phyloP scores from a whole-genome alignment of 2,797 vertebrate genomes.

The Hydrocynus forskahlii region DNA sequence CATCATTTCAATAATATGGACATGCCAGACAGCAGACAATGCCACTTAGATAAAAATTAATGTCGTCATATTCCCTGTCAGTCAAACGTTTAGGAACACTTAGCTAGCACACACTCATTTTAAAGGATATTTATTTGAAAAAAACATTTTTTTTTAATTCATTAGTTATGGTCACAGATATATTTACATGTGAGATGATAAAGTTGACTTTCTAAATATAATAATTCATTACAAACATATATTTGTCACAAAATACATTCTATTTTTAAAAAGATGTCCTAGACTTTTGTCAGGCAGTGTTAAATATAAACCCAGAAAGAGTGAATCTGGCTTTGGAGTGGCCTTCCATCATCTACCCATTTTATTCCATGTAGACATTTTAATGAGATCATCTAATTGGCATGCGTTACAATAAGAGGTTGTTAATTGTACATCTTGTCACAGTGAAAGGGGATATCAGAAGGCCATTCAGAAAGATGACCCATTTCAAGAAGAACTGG shows the following conservation, averaged over 20 bases:
- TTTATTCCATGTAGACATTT: constrained; percentile 5
- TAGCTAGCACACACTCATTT: too few relatives aligned
- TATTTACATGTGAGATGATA: not conserved
- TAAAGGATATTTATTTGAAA: too few relatives aligned
- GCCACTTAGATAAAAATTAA: not conserved
- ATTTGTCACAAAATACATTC: too few relatives aligned
- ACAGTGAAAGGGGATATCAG: not conserved
- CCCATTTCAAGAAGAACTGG: constrained; percentile 19
- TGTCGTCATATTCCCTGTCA: not conserved
- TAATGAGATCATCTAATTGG: constrained; percentile 8
- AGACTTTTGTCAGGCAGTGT: not conserved
- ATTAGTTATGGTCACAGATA: too few relatives aligned
- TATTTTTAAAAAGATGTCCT: not conserved
- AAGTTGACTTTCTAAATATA: too few relatives aligned
- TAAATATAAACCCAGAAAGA: not conserved
- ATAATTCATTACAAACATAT: not conserved
- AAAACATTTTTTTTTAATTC: too few relatives aligned
- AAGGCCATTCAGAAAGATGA: constrained; percentile 9
- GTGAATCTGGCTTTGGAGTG: not conserved
- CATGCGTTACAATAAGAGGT: constrained; percentile 8
- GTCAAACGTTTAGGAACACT: not conserved
- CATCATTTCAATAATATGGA: not conserved
- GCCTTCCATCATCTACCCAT: not conserved
- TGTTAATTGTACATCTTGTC: constrained; percentile 1
- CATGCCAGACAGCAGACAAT: not conserved